Evolutionary conservation across 2,888 invertebrate species (phyloP).

Genomic region (Coleophora deauratella): DNA sequence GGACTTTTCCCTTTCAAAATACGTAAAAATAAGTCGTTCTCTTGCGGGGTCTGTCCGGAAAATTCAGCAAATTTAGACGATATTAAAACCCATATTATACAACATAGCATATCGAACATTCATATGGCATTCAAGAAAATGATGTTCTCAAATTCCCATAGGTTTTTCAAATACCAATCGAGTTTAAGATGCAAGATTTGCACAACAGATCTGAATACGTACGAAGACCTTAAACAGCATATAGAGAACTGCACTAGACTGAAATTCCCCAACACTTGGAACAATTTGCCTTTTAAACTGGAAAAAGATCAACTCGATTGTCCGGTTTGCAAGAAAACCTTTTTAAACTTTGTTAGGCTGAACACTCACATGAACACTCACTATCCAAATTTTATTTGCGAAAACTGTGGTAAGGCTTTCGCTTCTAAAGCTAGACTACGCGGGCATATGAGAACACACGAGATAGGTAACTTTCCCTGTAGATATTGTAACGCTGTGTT

Average conservation of each 20-base stretch:
- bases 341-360: slow-evolving; percentile 54
- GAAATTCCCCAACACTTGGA: slow-evolving; percentile 35
- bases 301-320: slow-evolving; percentile 64
- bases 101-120: slow-evolving; percentile 42
- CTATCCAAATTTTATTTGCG: slow-evolving; percentile 66
- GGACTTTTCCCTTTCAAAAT: slow-evolving; percentile 62
- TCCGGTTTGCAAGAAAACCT: slow-evolving; percentile 54
- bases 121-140: slow-evolving; percentile 54
- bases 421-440: slow-evolving; percentile 63
- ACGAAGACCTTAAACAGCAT: slow-evolving; percentile 40
- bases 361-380: slow-evolving; percentile 71
- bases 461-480: slow-evolving; percentile 59
- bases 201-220: slow-evolving; percentile 38
- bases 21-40: slow-evolving; percentile 35
- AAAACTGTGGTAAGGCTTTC: slow-evolving; percentile 69
- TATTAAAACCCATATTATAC: slow-evolving; percentile 37
- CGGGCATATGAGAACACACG: slow-evolving; percentile 69
- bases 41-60: slow-evolving; percentile 49
- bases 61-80: slow-evolving; percentile 41
- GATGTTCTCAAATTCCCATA: slow-evolving; percentile 42
- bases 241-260: slow-evolving; percentile 40
- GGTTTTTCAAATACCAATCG: slow-evolving; percentile 35
- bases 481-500: slow-evolving; percentile 51
- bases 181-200: slow-evolving; percentile 53
- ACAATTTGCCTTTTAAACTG: slow-evolving; percentile 53